Percentiles rank a stretch among this genome's conserved stretches.
Evolutionary conservation across 2,797 vertebrate species (phyloP).

Genomic region (Hoplostethus mediterraneus): DNA sequence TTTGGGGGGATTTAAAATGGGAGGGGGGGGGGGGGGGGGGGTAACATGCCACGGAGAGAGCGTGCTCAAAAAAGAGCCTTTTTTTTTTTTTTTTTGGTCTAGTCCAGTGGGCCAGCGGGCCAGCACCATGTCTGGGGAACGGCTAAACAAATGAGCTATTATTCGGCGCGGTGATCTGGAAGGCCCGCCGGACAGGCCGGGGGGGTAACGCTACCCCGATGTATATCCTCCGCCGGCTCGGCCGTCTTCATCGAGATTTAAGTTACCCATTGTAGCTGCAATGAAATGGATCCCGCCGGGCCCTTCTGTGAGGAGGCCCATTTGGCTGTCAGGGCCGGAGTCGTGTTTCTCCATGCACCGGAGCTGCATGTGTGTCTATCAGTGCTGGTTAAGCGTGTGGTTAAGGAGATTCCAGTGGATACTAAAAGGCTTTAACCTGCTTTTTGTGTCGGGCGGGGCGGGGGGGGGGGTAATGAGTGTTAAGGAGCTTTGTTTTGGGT

Average conservation of each 20-base stretch:
- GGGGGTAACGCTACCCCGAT: constrained; percentile 66
- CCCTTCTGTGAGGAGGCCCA: constrained; percentile 61
- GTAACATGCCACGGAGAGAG: constrained; percentile 35
- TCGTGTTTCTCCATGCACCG: constrained; percentile 59
- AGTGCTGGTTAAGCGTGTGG: constrained; percentile 43
- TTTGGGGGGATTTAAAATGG: constrained; percentile 69
- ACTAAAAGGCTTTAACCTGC: constrained; percentile 1
- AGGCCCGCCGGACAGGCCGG: constrained; percentile 42
- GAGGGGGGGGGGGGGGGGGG: constrained; percentile 26
- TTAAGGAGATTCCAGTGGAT: constrained; percentile 39
- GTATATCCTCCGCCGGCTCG: constrained; percentile 61
- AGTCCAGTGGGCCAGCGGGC: constrained; percentile 2
- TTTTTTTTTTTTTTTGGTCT: constrained; percentile 42
- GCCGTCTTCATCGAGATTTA: constrained; percentile 69
- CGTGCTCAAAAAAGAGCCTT: constrained; percentile 55
- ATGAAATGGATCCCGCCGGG: constrained; percentile 67
- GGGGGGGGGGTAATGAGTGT: neutral
- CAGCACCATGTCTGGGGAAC: constrained; percentile 49
- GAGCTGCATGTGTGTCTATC: constrained; percentile 34
- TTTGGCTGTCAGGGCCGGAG: constrained; percentile 71
- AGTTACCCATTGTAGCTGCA: constrained; percentile 73
- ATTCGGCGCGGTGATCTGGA: constrained; percentile 56
- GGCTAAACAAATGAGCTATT: constrained; percentile 74
- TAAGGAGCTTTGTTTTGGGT: neutral
- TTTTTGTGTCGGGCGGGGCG: neutral